Evolutionary conservation across 2,797 vertebrate species (phyloP), one percentile per base, ranked within the genome.

Genomic region (Notolepis coatsorum): DNA sequence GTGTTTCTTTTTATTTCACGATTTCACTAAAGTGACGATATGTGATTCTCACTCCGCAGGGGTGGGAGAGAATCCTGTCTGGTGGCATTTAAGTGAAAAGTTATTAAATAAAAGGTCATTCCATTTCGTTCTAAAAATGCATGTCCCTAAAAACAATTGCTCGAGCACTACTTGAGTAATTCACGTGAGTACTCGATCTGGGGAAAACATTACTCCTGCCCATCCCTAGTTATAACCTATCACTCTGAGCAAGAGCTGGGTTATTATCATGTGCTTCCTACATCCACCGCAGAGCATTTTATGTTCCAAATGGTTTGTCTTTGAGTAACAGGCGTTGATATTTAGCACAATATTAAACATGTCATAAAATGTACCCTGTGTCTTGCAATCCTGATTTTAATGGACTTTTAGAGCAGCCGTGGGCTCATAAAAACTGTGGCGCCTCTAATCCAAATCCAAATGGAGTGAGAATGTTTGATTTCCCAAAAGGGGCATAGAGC

Each of bases 261-360:
- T 37, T 52, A 38, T 46, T 24, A 49, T 35, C 45, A n/a, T n/a
- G n/a, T 37, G 39, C 41, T 49, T 39, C 46, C 47, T 37, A 24
- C 38, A 31, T 24, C 58, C 43, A 41, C n/a, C 48, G 54, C 8
- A 31, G 33, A 18, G 57, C 56, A 67, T 61, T 76, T 76, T 68
- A 71, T 64, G 56, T 72, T 57, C 68, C 62, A 66, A 73, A 70
- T 59, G 68, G 72, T 73, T 79, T 73, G 56, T 71, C 71, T 81
- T 75, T 75, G 68, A 63, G 48, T 72, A 67, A 73, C 59, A 76
- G 53, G 42, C 24, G 47, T 33, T 76, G 73, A 82, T 75, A 76
- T 82, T 79, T 79, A 71, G 60, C 67, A 73, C 66, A 65, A 73
- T 71, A 75, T 73, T 65, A 73, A 76, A 82, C 71, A 65, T 67